These are phyloP conservation scores for Piaya cayana DNA, from an alignment of 2,113 vertebrate genomes.

Conservation along the genomic window DNA sequence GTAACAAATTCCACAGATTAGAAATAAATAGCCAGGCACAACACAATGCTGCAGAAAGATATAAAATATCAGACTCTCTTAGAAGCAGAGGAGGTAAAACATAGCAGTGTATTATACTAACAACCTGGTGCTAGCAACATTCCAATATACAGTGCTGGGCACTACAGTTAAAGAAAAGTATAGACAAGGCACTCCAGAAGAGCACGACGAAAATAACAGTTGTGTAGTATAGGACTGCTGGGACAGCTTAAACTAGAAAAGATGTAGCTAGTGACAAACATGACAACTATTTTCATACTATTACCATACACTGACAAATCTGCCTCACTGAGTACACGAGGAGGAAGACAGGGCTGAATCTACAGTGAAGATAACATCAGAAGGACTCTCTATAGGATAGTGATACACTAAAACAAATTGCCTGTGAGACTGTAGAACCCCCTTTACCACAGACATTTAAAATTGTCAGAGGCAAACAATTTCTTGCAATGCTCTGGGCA, in stretches of 20 bases:
- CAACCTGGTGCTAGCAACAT: background rate
- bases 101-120: background rate
- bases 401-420: background rate
- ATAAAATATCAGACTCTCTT: background rate
- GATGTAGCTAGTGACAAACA: background rate
- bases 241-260: background rate
- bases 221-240: fast-evolving
- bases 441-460: background rate
- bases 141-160: background rate
- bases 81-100: background rate
- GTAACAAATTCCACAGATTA: background rate
- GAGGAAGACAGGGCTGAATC: background rate
- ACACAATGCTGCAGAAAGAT: background rate
- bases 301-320: background rate
- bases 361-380: background rate
- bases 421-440: background rate
- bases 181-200: background rate
- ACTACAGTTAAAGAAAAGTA: background rate
- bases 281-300: background rate
- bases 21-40: background rate
- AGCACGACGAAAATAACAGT: background rate
- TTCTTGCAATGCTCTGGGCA: background rate
- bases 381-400: background rate
- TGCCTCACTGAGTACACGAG: background rate
- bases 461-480: background rate